Percentiles rank a stretch among this genome's conserved stretches.
phyloP scores from a whole-genome alignment of 1,140 invertebrate species.

The Euura saliciscinereae region DNA sequence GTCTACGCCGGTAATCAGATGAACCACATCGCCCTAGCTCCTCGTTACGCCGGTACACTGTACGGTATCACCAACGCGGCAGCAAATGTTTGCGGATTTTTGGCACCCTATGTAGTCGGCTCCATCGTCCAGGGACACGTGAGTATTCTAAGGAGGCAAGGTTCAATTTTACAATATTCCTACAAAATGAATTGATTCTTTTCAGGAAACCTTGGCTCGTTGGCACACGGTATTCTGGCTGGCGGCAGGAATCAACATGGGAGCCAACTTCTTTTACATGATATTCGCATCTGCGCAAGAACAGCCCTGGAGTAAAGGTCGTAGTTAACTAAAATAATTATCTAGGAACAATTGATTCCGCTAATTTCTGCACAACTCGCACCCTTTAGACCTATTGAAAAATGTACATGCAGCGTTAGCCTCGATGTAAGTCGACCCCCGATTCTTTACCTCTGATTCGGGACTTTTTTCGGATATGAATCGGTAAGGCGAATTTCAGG shows the following conservation, averaged over 20 bases:
- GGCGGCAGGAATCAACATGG: slow-evolving; percentile 78
- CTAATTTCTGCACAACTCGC: too few relatives aligned
- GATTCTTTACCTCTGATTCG: too few relatives aligned
- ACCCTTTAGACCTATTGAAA: too few relatives aligned
- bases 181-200: slow-evolving; percentile 29
- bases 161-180: slow-evolving; percentile 15
- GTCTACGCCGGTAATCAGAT: slow-evolving; percentile 81
- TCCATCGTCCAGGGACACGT: slow-evolving; percentile 73
- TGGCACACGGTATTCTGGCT: slow-evolving; percentile 91
- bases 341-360: neutral
- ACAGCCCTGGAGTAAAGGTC: slow-evolving; percentile 72
- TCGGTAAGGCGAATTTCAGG: too few relatives aligned
- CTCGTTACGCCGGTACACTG: slow-evolving; percentile 83
- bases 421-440: too few relatives aligned
- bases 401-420: too few relatives aligned
- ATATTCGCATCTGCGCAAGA: slow-evolving; percentile 83
- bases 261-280: slow-evolving; percentile 79
- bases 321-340: slow-evolving; percentile 36
- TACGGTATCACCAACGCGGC: slow-evolving; percentile 90
- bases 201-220: slow-evolving; percentile 79
- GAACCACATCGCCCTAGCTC: slow-evolving; percentile 89
- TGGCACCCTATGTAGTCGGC: slow-evolving; percentile 83
- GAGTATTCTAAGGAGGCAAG: slow-evolving; percentile 36
- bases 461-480: too few relatives aligned
- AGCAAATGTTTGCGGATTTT: slow-evolving; percentile 84